A percentile compares a stretch with the other conserved stretches of the same genome.
Conservation (phyloP, 2,113 vertebrate species). For the Chascanopsetta lugubris region DNA sequence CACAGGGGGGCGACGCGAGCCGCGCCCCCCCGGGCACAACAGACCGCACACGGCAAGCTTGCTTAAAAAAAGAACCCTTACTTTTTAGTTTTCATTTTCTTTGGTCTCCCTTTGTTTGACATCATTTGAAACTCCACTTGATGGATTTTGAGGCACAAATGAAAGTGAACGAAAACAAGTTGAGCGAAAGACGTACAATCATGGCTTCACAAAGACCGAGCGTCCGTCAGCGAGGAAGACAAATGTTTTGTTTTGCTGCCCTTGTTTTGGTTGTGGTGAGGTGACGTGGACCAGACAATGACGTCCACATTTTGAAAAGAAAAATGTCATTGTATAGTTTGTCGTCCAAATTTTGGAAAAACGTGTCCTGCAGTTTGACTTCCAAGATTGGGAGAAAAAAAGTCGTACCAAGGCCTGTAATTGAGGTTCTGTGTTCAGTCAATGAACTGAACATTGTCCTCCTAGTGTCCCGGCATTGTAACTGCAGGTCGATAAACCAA, state of each 20-base stretch:
- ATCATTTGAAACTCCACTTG: constrained; percentile 70
- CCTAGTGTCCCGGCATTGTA: too few species aligned
- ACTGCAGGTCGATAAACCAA: too few species aligned
- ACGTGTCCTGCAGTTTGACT: too few species aligned
- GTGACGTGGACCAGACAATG: constrained; percentile 46
- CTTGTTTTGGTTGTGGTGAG: constrained; percentile 25
- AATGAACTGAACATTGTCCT: constrained; percentile 60
- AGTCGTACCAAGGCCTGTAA: constrained; percentile 44
- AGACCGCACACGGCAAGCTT: constrained; percentile 59
- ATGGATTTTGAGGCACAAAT: constrained; percentile 68
- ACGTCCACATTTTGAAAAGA: too few species aligned
- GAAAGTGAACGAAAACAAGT: constrained; percentile 61
- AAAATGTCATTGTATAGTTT: too few species aligned
- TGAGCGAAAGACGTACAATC: constrained; percentile 63
- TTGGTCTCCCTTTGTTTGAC: constrained; percentile 73
- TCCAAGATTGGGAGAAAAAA: too few species aligned
- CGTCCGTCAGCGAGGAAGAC: constrained; percentile 69
- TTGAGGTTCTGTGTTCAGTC: constrained; percentile 35
- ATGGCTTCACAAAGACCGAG: constrained; percentile 69
- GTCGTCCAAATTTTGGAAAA: too few species aligned
- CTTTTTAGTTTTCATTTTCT: constrained; percentile 73
- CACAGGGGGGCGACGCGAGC: constrained; percentile 25
- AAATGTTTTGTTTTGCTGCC: constrained; percentile 57
- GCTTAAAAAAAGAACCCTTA: constrained; percentile 81
- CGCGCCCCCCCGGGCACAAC: constrained; percentile 20